These are phyloP conservation scores for Parnassius apollo DNA, from an alignment of 2,888 invertebrate genomes.

Conservation along the genomic window DNA sequence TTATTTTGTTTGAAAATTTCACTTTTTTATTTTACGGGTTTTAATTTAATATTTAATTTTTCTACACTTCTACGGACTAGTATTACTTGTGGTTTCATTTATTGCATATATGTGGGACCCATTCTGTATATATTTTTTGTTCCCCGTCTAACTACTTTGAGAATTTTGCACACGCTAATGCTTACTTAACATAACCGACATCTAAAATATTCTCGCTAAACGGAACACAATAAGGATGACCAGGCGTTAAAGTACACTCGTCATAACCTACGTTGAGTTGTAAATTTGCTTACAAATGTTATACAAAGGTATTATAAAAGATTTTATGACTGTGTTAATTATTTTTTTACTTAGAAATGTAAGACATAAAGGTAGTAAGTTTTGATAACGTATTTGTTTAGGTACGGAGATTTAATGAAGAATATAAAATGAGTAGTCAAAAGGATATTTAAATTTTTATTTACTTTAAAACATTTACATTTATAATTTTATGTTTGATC, in stretches of 20 bases:
- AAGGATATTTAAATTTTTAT: constrained; percentile 2
- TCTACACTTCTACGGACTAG: too few species aligned
- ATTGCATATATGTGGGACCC: too few species aligned
- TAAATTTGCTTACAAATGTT: constrained; percentile 11
- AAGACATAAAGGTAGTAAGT: neutral
- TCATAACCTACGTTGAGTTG: constrained; percentile 19
- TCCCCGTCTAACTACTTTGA: neutral
- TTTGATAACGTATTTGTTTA: constrained; percentile 15
- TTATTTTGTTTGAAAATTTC: too few species aligned
- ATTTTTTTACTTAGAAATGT: constrained; percentile 18
- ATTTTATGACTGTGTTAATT: constrained; percentile 25
- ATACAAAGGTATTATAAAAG: constrained; percentile 15
- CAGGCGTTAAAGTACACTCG: constrained; percentile 19
- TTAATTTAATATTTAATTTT: too few species aligned
- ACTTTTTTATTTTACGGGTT: too few species aligned
- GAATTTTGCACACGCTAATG: constrained; percentile 4
- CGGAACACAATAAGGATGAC: constrained; percentile 22
- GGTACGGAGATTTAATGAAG: neutral
- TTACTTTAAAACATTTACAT: constrained; percentile 4
- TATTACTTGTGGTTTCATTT: too few species aligned
- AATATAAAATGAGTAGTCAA: neutral
- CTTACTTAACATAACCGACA: constrained; percentile 4
- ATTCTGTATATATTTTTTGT: too few species aligned
- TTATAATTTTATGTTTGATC: too few species aligned
- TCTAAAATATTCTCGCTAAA: constrained; percentile 19